Evolutionary conservation across 2,113 vertebrate species (phyloP), one percentile per base, ranked within the genome.

Genomic region (Siniperca chuatsi): DNA sequence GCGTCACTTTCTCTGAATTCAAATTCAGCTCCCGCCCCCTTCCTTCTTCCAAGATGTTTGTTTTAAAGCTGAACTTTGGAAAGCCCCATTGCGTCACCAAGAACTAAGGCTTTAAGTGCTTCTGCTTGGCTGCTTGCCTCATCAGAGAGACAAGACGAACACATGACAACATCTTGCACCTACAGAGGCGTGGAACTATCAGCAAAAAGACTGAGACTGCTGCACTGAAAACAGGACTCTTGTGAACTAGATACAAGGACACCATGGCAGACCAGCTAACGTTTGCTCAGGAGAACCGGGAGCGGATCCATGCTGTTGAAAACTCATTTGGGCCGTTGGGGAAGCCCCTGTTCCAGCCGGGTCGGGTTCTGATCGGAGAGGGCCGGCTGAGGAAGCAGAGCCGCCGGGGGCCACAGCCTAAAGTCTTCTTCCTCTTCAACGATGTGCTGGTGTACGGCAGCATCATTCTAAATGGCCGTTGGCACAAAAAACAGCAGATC

Each of bases 381-480:
- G 98, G 98, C 4, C 95, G 95, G 55, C 94, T 99, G 90, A 95
- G 95, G 79, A 99, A 98, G 90, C 95, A 96, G 90, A 96, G 97
- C 92, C 97, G 97, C 73, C 96, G 96, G 75, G 96, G 96, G 68
- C 94, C 94, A 2, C 96, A 97, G 83, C 94, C 95, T 0, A 97
- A 97, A 68, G 94, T 94, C 58, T 99, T 99, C 92, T 99, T 98
- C 89, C 97, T 99, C 44, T 99, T 99, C 92, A 97, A 96, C 0
- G 98, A 99, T 89, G 95, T 98, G 88, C 94, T 99, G 0, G 97
- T 98, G 20, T 99, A 99, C 0, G 97, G 98, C 83, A 98, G 95
- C 91, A 96, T 99, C 37, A 89, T 99, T 52, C 92, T 98, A 69
- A 94, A 75, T 62, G 97, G 97, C 40, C 95, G 91, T 79, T 97